Evolutionary conservation across 2,797 vertebrate genomes (phyloP).

Genomic region (Rhinoraja longicauda): DNA sequence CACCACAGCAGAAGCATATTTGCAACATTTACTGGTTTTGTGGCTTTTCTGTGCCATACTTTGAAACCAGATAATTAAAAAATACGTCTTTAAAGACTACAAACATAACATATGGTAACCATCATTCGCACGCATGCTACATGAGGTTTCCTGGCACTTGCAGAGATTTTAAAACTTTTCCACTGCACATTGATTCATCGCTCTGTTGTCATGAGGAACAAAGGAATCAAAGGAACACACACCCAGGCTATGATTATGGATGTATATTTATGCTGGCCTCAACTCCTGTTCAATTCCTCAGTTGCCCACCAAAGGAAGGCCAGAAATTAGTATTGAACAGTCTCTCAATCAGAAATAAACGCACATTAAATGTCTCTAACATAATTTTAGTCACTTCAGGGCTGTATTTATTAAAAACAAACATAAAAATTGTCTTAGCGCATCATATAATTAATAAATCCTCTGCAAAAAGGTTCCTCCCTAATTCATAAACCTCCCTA

Average conservation of each 20-base stretch:
- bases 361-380: background rate
- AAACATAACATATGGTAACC: conserved; percentile 1
- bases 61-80: conserved; percentile 1
- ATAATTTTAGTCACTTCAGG: background rate
- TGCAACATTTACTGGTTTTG: conserved; percentile 9
- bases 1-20: background rate
- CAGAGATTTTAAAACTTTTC: conserved; percentile 1
- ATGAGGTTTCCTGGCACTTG: background rate
- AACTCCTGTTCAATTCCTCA: too few relatives aligned
- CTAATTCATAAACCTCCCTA: background rate
- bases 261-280: background rate
- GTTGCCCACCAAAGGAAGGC: background rate
- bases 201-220: background rate
- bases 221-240: background rate
- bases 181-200: background rate
- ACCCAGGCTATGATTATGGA: background rate
- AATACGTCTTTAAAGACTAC: background rate
- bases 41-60: conserved; percentile 10
- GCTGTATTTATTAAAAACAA: background rate
- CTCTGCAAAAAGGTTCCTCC: background rate
- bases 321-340: background rate
- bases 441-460: background rate
- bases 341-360: background rate
- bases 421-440: background rate
- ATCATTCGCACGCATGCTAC: background rate